Conservation (phyloP, 2,888 invertebrate species). For the Apotomis betuletana region DNA sequence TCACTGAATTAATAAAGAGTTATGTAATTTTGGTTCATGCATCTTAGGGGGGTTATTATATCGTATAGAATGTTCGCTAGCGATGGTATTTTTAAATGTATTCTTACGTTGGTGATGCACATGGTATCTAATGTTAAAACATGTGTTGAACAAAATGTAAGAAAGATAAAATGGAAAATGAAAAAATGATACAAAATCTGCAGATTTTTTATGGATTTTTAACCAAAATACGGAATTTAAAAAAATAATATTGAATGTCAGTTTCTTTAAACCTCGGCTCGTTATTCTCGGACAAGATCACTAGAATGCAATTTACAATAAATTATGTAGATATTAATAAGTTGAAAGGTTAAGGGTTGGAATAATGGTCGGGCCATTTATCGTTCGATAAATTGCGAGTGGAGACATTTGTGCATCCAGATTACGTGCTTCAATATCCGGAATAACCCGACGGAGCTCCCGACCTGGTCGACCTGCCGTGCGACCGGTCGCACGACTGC, state of each 20-base stretch:
- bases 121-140: no score
- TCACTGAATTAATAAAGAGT: no score
- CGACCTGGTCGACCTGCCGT: constrained; percentile 41
- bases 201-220: neutral
- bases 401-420: constrained; percentile 79
- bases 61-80: no score
- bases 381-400: constrained; percentile 81
- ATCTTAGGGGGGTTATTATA: no score
- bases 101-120: no score
- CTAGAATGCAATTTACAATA: constrained; percentile 83
- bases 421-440: constrained; percentile 84
- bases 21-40: neutral
- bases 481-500: constrained; percentile 46
- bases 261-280: constrained; percentile 14
- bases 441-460: constrained; percentile 60
- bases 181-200: no score
- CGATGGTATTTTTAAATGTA: no score
- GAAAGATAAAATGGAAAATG: no score
- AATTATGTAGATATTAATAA: constrained; percentile 83
- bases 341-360: constrained; percentile 80
- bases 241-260: constrained; percentile 3
- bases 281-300: constrained; percentile 69
- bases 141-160: no score
- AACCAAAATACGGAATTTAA: neutral
- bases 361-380: constrained; percentile 78